phyloP scores from a whole-genome alignment of 2,113 vertebrate species.

The Nothoprocta perdicaria region DNA sequence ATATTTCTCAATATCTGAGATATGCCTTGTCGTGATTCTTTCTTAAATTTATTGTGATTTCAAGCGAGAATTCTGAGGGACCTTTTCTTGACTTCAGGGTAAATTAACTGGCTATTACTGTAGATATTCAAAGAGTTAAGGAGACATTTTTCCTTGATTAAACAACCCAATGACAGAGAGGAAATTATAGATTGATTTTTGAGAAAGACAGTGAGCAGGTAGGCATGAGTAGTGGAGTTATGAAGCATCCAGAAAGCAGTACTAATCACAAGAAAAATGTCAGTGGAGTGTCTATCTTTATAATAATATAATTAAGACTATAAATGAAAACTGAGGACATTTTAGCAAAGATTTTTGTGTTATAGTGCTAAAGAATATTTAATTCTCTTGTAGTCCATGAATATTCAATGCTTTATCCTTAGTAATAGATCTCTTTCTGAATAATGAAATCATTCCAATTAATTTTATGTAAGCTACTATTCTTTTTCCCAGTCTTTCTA shows the following conservation, averaged over 20 bases:
- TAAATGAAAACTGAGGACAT: constrained; percentile 4
- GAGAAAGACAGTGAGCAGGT: constrained; percentile 39
- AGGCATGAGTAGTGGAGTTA: constrained; percentile 24
- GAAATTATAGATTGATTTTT: constrained; percentile 70
- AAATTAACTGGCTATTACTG: neutral
- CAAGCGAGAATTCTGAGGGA: neutral
- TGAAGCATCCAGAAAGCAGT: constrained; percentile 16
- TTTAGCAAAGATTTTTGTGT: neutral
- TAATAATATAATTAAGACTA: neutral
- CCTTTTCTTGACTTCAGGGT: neutral
- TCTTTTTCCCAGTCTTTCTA: neutral
- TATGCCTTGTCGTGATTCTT: neutral
- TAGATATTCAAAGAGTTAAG: neutral
- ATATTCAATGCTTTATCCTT: neutral
- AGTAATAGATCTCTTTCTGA: neutral
- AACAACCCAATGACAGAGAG: constrained; percentile 45
- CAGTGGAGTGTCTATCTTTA: neutral
- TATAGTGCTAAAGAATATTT: neutral
- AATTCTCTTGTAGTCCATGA: neutral
- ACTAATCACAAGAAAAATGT: constrained; percentile 52
- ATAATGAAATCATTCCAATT: neutral
- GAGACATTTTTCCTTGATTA: constrained; percentile 50
- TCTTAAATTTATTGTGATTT: neutral
- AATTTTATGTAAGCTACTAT: neutral
- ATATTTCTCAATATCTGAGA: neutral